Evolutionary conservation across 2,113 vertebrate genomes (phyloP).

Genomic region (Silurus meridionalis): DNA sequence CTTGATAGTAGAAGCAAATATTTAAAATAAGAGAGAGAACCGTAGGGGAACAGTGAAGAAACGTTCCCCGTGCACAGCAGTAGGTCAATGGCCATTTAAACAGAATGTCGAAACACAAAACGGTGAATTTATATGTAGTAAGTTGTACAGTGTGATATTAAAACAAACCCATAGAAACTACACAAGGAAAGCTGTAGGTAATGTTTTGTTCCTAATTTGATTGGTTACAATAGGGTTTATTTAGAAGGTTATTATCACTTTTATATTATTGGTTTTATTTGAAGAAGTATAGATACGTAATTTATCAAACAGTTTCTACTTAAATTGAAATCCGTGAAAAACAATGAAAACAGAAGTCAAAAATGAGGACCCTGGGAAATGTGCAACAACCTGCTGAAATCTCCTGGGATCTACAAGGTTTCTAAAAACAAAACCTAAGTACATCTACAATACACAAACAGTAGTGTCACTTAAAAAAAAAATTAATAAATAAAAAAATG

Average conservation of each 20-base stretch:
- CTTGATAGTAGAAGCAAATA: background rate
- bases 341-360: constrained; percentile 36
- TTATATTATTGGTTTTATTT: no score
- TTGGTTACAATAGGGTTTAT: background rate
- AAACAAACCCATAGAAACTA: background rate
- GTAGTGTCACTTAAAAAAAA: background rate
- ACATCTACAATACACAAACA: background rate
- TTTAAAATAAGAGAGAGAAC: background rate
- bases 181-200: background rate
- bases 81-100: background rate
- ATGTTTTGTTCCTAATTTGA: background rate
- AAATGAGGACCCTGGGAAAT: constrained; percentile 9
- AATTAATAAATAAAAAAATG: background rate
- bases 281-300: background rate
- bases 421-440: constrained; percentile 4
- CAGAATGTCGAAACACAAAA: background rate
- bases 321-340: constrained; percentile 28
- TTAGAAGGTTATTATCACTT: background rate
- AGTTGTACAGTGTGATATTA: background rate
- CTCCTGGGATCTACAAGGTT: background rate
- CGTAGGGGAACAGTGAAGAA: background rate
- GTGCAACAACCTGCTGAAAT: background rate
- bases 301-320: background rate
- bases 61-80: background rate
- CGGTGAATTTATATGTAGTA: background rate